These are phyloP conservation scores for Drosophila kambysellisi DNA, from an alignment of 2,888 invertebrate species.

Conservation along the genomic window DNA sequence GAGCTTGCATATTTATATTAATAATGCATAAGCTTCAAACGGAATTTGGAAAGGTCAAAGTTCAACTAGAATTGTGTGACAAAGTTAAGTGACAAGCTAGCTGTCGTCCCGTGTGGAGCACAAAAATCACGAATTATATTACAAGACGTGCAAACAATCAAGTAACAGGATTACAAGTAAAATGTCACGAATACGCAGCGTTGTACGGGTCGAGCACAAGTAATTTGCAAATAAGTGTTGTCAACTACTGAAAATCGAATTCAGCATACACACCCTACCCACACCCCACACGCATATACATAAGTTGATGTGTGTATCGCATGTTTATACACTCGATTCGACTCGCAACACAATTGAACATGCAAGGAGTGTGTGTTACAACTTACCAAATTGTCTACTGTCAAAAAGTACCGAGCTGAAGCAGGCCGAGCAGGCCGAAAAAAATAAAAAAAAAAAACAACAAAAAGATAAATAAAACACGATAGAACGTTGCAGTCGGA, in stretches of 20 bases:
- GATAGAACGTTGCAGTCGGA: no score
- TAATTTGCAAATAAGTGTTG: constrained; percentile 73
- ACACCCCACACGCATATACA: neutral
- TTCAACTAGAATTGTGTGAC: constrained; percentile 28
- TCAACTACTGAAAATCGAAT: constrained; percentile 66
- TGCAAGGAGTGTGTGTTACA: constrained; percentile 68
- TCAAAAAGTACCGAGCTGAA: constrained; percentile 47
- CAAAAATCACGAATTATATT: constrained; percentile 36
- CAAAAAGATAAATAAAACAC: constrained; percentile 29
- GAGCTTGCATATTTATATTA: constrained; percentile 53
- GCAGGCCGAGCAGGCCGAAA: constrained; percentile 9
- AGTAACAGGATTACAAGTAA: constrained; percentile 5
- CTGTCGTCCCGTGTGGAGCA: constrained; percentile 13
- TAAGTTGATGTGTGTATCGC: constrained; percentile 17
- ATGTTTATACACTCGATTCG: constrained; percentile 24
- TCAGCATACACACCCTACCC: constrained; percentile 11
- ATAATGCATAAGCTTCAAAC: constrained; percentile 48
- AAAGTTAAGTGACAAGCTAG: constrained; percentile 38
- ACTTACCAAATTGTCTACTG: constrained; percentile 56
- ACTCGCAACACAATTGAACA: constrained; percentile 60
- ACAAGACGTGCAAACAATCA: constrained; percentile 23
- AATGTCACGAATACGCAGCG: constrained; percentile 38
- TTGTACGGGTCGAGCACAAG: constrained; percentile 55
- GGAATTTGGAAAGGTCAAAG: constrained; percentile 21
- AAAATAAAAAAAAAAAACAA: constrained; percentile 37